phyloP scores from a whole-genome alignment of 2,113 vertebrate genomes.

The Rhombomys opimus region DNA sequence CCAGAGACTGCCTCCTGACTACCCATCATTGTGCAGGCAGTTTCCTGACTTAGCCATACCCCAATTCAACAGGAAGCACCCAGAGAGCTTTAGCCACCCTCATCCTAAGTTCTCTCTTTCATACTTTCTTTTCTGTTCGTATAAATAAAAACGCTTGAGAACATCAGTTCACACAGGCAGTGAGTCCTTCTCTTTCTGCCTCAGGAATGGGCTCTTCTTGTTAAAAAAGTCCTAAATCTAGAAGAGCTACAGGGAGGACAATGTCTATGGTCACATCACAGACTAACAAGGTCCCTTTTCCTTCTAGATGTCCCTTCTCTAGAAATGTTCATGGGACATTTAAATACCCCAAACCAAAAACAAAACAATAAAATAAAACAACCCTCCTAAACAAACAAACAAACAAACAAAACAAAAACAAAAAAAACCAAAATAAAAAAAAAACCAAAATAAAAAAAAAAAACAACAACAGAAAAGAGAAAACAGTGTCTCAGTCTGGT shows the following conservation, averaged over 20 bases:
- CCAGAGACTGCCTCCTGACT: not conserved
- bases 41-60: not conserved
- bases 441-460: too few relatives aligned
- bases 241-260: not conserved
- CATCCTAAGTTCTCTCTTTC: not conserved
- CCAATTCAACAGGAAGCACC: not conserved
- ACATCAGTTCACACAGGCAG: not conserved
- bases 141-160: not conserved
- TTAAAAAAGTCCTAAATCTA: not conserved
- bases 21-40: not conserved
- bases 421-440: too few relatives aligned
- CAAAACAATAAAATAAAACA: too few relatives aligned
- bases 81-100: not conserved
- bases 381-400: too few relatives aligned
- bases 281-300: not conserved
- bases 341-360: not conserved
- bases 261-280: not conserved
- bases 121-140: not conserved
- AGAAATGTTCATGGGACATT: not conserved
- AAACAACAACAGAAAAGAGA: too few relatives aligned
- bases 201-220: not conserved
- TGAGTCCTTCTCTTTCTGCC: not conserved
- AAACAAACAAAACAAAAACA: too few relatives aligned
- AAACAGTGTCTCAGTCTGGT: not conserved
- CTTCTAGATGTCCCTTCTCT: not conserved